Evolutionary conservation across 1,140 invertebrate species (phyloP), one percentile per base, ranked within the genome.

Genomic region (Drosophila azteca): DNA sequence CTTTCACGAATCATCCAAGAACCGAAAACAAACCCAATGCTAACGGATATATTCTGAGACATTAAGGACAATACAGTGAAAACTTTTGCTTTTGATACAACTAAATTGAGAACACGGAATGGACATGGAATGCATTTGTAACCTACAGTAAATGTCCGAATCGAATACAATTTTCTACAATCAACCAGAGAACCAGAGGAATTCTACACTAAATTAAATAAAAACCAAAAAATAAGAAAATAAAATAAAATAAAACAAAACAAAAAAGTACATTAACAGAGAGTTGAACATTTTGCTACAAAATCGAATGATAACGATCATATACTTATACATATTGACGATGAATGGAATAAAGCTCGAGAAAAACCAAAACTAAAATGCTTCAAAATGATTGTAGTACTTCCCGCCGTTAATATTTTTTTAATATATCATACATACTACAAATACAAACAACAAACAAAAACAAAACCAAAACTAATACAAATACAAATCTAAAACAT

Each of bases 351-450:
- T 41, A 52, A 64, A 62, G 60, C 48, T 58, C 45, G 35, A 52
- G 55, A 13, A 57, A 78, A 52, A 78, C 71, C 49, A 76, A 70
- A 70, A 72, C 71, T 68, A 83, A 79, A 77, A 81, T 80, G 80
- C 80, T 84, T 84, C 72, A 72, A 80, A 77, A 88, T 43, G 83
- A 87, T 87, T 87, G 82, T 87, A 87, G 82, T 88, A 87, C 82
- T 87, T 87, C 82, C 82, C 82, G 82, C 82, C 82, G 82, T 87
- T 87, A 70, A 87, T 79, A 87, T 87, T 87, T 87, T 87, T 87
- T 87, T 77, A 64, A 79, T 62, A 64, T 66, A 79, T 69, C 59
- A 68, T 71, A 77, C 67, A 70, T 63, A 71, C 67, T 69, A 78
- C 49, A 64, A 61, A 31, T 63, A 68, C 57, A 70, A 70, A 43